Base-by-base conservation (phyloP, 2,113 vertebrate species). In the Ciconia maguari region DNA sequence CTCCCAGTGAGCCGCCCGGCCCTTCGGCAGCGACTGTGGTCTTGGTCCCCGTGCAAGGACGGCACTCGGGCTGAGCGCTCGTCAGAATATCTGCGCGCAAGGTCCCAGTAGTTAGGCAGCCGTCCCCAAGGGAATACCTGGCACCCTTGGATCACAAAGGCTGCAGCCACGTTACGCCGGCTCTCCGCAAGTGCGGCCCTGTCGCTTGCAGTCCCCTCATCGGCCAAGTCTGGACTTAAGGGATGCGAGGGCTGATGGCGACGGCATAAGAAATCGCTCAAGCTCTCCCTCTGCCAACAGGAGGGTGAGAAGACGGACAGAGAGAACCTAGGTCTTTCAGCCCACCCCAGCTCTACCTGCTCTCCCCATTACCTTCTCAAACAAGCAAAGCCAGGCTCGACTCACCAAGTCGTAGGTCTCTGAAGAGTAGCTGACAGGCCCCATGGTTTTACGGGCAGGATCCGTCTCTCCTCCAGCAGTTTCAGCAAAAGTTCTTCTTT, bases 371-470 rank as follows among this genome's bases (percentile, higher is more conserved):
- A 64, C 3, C 61, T 25, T 46, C 51, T 46, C 26, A 17, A 48
- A 29, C 9, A 64, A 72, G 81, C 32, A 74, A 85, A 87, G 19
- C 46, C 36, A 22, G 27, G 58, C 24, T 24, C 2, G 5, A 96
- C 97, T 97, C 86, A 98, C 97, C 96, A 89, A 64, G 72, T 96
- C 95, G 11, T 92, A 95, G 68, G 71, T 92, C 80, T 96, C 96
- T 34, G 94, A 77, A 25, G 87, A 81, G 83, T 96, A 85, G 93
- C 70, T 93, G 61, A 89, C 80, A 36, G 93, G 87, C 11, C 78
- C 94, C 97, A 97, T 97, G 78, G 48, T 72, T 83, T 83, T 44
- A 54, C 46, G 55, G 69, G 21, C 30, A 69, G n/a, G 46, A 72
- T 78, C 60, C 0, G 34, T 60, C 70, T 96, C 74, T 90, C 60